Evolutionary conservation across 1,140 invertebrate species (phyloP).

Genomic region (Drosophila sturtevanti): DNA sequence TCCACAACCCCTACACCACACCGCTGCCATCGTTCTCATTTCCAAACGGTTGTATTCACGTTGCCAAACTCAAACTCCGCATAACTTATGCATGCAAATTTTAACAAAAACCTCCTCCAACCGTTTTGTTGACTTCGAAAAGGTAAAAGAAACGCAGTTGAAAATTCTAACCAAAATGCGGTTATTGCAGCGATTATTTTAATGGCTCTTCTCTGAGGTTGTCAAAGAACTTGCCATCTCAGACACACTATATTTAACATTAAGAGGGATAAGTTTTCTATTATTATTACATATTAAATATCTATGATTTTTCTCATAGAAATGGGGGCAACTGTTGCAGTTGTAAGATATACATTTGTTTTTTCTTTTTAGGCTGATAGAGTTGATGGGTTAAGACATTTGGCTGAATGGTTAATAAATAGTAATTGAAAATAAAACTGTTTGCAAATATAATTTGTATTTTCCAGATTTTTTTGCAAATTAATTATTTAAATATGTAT

Average conservation of each 20-base stretch:
- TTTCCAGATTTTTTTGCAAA: too few relatives aligned
- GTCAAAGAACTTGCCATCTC: slow-evolving; percentile 44
- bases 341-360: too few relatives aligned
- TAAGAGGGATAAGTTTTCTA: slow-evolving; percentile 33
- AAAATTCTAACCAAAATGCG: slow-evolving; percentile 69
- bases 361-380: too few relatives aligned
- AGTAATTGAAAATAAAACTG: too few relatives aligned
- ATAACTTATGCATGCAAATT: slow-evolving; percentile 81
- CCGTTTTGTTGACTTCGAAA: slow-evolving; percentile 53
- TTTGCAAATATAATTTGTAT: too few relatives aligned
- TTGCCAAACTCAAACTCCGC: slow-evolving; percentile 49
- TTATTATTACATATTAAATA: neutral
- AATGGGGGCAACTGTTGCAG: neutral
- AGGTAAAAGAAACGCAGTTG: slow-evolving; percentile 63
- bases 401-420: too few relatives aligned
- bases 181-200: slow-evolving; percentile 80
- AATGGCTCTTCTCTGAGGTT: slow-evolving; percentile 67
- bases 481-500: too few relatives aligned
- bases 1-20: neutral
- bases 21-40: neutral
- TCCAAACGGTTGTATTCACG: slow-evolving; percentile 30
- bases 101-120: slow-evolving; percentile 14
- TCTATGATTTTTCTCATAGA: neutral
- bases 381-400: too few relatives aligned
- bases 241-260: slow-evolving; percentile 53